Evolutionary conservation across 2,888 invertebrate species (phyloP), one percentile per base, ranked within the genome.

Genomic region (Oligia latruncula): DNA sequence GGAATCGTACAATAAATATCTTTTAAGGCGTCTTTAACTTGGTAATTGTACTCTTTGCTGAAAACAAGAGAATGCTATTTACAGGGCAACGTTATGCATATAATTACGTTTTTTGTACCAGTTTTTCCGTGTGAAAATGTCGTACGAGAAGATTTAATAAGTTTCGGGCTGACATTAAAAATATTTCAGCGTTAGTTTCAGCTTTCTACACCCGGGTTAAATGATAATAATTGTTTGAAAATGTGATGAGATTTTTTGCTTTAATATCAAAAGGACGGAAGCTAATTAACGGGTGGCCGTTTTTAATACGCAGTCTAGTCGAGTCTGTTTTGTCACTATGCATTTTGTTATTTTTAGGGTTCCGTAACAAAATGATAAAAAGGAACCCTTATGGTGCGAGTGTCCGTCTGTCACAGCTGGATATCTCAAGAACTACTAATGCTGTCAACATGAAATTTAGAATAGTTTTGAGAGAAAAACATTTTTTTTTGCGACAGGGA

Each of bases 61-160:
- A 89, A 90, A 90, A 94, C 93, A 94, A 90, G 92, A 86, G 88
- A 94, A 93, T 95, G 94, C 94, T 93, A 95, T 95, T 94, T 89
- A 92, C 86, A 89, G 81, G 84, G 87, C 86, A 87, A 82, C 87
- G 88, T 90, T 90, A 89, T 88, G 91, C 90, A 90, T 90, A 86
- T 88, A 86, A 89, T 90, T 90, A 85, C 74, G 81, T 86, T 85
- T 87, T 77, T 80, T 62, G 62, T 68, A 4, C 0, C 8, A 52
- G 55, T 55, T 58, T 77, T 82, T 82, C 71, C 80, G 85, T 85
- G 78, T 77, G 71, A 82, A 82, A 87, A 81, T 81, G 72, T 78
- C 58, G 77, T 80, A 84, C 66, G 29, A 80, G 74, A 81, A 85
- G 84, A 87, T 89, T 91, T 91, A 84, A 89, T 90, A 90, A 90